Percentiles rank a stretch among this genome's conserved stretches.
phyloP scores from a whole-genome alignment of 2,888 invertebrate genomes.

The Scelioninae gen. 2 region DNA sequence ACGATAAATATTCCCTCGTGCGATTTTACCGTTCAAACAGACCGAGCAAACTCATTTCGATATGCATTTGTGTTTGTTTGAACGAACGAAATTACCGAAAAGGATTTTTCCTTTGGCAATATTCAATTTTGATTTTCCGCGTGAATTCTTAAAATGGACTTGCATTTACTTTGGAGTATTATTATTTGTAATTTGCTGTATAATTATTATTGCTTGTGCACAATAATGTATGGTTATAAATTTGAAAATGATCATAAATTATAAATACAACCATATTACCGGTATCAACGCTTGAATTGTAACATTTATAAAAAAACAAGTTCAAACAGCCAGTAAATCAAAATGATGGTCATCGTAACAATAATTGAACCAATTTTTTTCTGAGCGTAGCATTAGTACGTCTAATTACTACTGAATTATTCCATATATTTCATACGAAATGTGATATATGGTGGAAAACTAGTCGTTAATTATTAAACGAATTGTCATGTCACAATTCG shows the following conservation, averaged over 20 bases:
- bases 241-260: no score
- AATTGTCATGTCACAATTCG: not conserved
- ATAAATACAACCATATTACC: no score
- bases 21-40: conserved; percentile 22
- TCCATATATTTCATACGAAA: no score
- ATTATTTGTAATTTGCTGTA: not conserved
- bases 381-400: no score
- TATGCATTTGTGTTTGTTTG: conserved; percentile 13
- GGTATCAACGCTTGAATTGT: no score
- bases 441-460: no score
- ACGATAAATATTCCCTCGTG: conserved; percentile 36
- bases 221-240: no score
- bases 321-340: no score
- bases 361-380: no score
- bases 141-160: not conserved
- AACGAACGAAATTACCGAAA: conserved; percentile 2
- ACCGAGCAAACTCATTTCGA: conserved; percentile 24
- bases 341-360: no score
- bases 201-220: not conserved
- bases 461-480: not conserved
- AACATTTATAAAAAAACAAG: no score
- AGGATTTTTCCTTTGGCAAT: not conserved
- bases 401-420: no score
- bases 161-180: not conserved
- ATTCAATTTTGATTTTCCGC: not conserved